A percentile compares a stretch with the other conserved stretches of the same genome.
These are phyloP conservation scores for Sphaeramia orbicularis DNA, from an alignment of 2,797 vertebrate genomes.

Conservation along the genomic window DNA sequence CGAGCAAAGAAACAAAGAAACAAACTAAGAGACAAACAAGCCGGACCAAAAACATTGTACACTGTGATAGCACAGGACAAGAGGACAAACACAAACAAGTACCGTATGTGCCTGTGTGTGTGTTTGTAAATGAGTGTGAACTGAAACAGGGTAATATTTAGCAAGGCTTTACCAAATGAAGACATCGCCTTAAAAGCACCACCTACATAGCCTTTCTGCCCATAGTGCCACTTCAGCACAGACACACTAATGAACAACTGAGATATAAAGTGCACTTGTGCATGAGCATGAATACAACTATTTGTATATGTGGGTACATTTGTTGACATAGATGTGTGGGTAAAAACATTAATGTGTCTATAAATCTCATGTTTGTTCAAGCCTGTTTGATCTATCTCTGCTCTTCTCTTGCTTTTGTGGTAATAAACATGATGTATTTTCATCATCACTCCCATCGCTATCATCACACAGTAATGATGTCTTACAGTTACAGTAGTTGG, in stretches of 20 bases:
- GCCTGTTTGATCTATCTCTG: background rate
- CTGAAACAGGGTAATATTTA: slow-evolving; percentile 28
- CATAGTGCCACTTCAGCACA: slow-evolving; percentile 20
- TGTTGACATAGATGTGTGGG: background rate
- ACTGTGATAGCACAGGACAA: slow-evolving; percentile 20
- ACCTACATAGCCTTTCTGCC: slow-evolving; percentile 29
- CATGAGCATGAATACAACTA: background rate
- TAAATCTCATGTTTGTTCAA: background rate
- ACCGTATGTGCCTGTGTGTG: background rate
- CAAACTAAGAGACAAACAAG: too few relatives aligned
- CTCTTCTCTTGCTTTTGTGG: background rate
- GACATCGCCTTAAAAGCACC: slow-evolving; percentile 8
- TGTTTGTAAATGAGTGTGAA: slow-evolving; percentile 42
- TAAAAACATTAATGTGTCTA: background rate
- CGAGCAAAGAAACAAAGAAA: too few relatives aligned
- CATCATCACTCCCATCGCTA: background rate
- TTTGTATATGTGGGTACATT: background rate
- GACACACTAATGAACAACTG: slow-evolving; percentile 32
- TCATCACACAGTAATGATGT: background rate
- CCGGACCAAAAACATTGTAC: too few relatives aligned
- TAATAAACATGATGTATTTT: background rate
- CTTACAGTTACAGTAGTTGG: background rate
- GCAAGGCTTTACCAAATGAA: slow-evolving; percentile 34
- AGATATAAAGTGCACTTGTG: background rate
- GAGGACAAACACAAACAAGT: slow-evolving; percentile 35